Evolutionary conservation across 2,888 invertebrate species (phyloP).

Genomic region (Apomyelois bistriatella): DNA sequence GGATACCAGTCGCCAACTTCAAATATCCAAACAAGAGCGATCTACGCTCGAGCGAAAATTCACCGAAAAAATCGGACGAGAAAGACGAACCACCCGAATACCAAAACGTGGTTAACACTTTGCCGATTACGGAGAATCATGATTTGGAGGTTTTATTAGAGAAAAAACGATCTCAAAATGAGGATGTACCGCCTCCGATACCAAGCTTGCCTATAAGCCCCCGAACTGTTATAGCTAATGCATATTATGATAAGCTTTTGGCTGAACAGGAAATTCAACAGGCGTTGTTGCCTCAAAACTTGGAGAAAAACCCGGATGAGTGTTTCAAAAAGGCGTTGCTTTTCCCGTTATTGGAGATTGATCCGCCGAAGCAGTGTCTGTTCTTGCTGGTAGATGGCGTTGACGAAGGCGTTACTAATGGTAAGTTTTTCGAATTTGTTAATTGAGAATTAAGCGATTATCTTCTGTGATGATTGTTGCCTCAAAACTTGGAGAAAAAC

Average conservation of each 20-base stretch:
- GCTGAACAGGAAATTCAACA: slow-evolving; percentile 89
- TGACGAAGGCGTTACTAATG: slow-evolving; percentile 82
- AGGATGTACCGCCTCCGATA: slow-evolving; percentile 68
- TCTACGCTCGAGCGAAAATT: slow-evolving; percentile 53
- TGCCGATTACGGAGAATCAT: slow-evolving; percentile 24
- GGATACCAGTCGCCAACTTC: slow-evolving; percentile 73
- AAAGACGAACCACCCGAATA: slow-evolving; percentile 59
- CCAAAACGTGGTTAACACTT: slow-evolving; percentile 52
- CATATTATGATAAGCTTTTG: slow-evolving; percentile 88
- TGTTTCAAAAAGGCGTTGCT: slow-evolving; percentile 93
- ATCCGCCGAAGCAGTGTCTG: slow-evolving; percentile 91
- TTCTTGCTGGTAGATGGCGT: slow-evolving; percentile 95
- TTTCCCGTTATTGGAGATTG: slow-evolving; percentile 91
- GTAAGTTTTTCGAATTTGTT: slow-evolving; percentile 29
- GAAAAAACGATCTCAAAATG: slow-evolving; percentile 39
- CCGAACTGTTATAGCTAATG: slow-evolving; percentile 81
- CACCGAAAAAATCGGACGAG: slow-evolving; percentile 46
- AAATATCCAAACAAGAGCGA: slow-evolving; percentile 69
- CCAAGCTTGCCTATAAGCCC: slow-evolving; percentile 74
- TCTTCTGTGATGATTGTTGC: no score
- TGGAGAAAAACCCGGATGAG: slow-evolving; percentile 94
- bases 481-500: slow-evolving; percentile 90
- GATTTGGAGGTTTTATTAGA: slow-evolving; percentile 38
- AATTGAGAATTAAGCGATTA: no score
- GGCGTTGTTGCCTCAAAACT: slow-evolving; percentile 87